A percentile compares a stretch with the other conserved stretches of the same genome.
Evolutionary conservation across 1,140 invertebrate genomes (phyloP).

Genomic region (Diorhabda elongata): DNA sequence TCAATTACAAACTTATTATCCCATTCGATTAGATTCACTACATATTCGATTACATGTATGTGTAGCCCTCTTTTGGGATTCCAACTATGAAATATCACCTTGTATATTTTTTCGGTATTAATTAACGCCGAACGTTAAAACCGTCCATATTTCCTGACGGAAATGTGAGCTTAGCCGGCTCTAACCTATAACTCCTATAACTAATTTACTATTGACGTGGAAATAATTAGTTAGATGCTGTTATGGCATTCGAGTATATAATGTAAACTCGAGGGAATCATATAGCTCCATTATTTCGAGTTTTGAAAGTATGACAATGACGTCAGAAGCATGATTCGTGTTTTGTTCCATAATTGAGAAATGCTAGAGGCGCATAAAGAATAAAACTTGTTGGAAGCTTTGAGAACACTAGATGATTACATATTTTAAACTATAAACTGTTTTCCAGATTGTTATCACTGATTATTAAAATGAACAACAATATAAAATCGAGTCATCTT

Average conservation of each 20-base stretch:
- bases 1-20: too few relatives aligned
- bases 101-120: neutral
- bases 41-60: too few relatives aligned
- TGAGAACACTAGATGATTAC: too few relatives aligned
- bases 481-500: too few relatives aligned
- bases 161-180: neutral
- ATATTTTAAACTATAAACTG: too few relatives aligned
- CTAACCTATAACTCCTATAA: neutral
- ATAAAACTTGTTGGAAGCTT: too few relatives aligned
- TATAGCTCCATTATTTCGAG: slow-evolving; percentile 19
- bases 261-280: slow-evolving; percentile 9
- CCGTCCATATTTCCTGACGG: slow-evolving; percentile 1
- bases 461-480: too few relatives aligned
- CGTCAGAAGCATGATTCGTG: neutral
- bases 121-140: neutral
- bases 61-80: neutral
- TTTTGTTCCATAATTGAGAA: neutral
- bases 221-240: slow-evolving; percentile 14
- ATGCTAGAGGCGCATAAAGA: too few relatives aligned
- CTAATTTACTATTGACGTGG: slow-evolving; percentile 16
- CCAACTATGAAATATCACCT: neutral
- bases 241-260: slow-evolving; percentile 12
- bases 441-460: too few relatives aligned
- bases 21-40: too few relatives aligned
- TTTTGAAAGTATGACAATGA: slow-evolving; percentile 10